These are phyloP conservation scores for Neodontobutis hainanensis DNA, from an alignment of 2,113 vertebrate species.

Conservation along the genomic window DNA sequence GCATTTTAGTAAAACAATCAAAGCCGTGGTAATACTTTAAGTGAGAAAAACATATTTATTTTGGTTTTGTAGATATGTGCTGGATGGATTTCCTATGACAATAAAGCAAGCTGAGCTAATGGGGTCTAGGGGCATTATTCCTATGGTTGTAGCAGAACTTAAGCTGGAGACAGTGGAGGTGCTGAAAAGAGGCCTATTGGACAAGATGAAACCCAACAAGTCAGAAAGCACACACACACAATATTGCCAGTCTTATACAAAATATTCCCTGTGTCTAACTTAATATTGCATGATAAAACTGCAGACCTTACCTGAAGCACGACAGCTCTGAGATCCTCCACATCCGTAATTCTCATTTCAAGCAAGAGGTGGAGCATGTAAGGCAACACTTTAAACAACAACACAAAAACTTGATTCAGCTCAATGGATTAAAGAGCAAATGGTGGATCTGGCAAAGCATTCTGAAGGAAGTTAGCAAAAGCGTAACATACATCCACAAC, in stretches of 20 bases:
- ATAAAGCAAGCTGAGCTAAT: conserved; percentile 82
- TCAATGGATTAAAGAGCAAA: conserved; percentile 84
- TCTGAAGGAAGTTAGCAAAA: conserved; percentile 75
- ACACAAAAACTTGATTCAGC: conserved; percentile 87
- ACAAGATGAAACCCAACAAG: conserved; percentile 80
- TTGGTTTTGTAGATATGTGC: conserved; percentile 81
- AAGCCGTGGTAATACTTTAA: neutral
- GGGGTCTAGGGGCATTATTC: conserved; percentile 83
- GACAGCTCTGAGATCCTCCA: conserved; percentile 85
- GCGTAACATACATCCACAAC: conserved; percentile 80
- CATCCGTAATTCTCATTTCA: conserved; percentile 80
- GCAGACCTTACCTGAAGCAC: conserved; percentile 76
- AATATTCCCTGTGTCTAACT: neutral
- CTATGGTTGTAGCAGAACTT: conserved; percentile 86
- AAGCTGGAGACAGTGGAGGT: conserved; percentile 84
- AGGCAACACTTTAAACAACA: conserved; percentile 81
- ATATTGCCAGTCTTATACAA: neutral
- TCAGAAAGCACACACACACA: conserved; percentile 50
- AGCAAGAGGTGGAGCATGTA: conserved; percentile 75
- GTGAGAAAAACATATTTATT: neutral
- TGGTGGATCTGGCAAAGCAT: conserved; percentile 89
- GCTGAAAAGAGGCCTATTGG: conserved; percentile 83
- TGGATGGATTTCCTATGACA: conserved; percentile 92
- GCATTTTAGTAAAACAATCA: neutral
- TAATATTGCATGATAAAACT: conserved; percentile 17